phyloP scores from a whole-genome alignment of 2,797 vertebrate species.

The Darevskia mixta region DNA sequence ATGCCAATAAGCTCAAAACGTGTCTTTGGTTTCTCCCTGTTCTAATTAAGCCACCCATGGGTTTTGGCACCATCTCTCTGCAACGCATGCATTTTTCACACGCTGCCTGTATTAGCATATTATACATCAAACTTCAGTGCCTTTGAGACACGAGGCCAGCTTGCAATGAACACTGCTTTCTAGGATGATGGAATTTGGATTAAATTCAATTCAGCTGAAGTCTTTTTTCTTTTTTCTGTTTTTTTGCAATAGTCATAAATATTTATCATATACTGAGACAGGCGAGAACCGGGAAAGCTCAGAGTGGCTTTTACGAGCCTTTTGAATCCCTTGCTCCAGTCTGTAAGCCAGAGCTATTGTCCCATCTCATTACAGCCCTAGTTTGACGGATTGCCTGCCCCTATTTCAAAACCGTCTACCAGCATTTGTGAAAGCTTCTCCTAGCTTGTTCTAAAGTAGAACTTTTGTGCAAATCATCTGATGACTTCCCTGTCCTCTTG shows the following conservation, averaged over 20 bases:
- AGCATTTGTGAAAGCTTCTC: background rate
- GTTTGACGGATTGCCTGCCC: background rate
- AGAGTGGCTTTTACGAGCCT: background rate
- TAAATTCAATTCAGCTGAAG: slow-evolving; percentile 29
- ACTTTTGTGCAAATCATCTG: slow-evolving; percentile 29
- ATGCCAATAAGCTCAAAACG: background rate
- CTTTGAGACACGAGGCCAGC: background rate
- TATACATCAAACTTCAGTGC: background rate
- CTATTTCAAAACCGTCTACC: background rate
- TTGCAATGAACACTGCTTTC: slow-evolving; percentile 9
- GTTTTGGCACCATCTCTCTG: background rate
- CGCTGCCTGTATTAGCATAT: slow-evolving; percentile 6
- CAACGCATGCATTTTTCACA: slow-evolving; percentile 4
- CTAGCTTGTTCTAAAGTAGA: background rate
- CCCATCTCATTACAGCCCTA: background rate
- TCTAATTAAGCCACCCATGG: slow-evolving; percentile 7
- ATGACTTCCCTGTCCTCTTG: background rate
- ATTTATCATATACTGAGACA: background rate
- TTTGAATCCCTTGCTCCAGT: background rate
- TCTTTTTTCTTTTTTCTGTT: background rate
- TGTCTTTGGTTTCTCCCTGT: background rate
- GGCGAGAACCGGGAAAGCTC: background rate
- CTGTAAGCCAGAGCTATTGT: slow-evolving; percentile 7
- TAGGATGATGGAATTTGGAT: slow-evolving; percentile 24
- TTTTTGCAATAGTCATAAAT: slow-evolving; percentile 25